Conservation (phyloP, 2,888 invertebrate species). For the Harpagoxenus sublaevis region DNA sequence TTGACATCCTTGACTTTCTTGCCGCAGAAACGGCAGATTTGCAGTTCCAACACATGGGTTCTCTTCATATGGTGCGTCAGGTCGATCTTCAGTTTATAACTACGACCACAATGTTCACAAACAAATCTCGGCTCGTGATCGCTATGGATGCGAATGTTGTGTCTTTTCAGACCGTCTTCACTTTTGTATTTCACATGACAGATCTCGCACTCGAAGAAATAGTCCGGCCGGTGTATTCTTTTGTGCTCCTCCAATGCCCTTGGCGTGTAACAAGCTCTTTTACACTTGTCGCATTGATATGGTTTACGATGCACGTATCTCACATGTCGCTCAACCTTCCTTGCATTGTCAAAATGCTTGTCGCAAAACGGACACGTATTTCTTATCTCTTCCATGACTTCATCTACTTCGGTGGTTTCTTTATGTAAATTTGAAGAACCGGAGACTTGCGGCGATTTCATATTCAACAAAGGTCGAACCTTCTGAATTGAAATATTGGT, state of each 20-base stretch:
- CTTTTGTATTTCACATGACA: conserved; percentile 75
- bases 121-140: conserved; percentile 61
- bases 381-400: conserved; percentile 58
- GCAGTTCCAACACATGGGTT: conserved; percentile 64
- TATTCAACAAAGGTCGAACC: not conserved
- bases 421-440: not conserved
- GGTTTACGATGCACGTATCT: conserved; percentile 66
- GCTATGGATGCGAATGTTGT: conserved; percentile 70
- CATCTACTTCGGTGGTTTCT: conserved; percentile 55
- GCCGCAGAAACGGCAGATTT: conserved; percentile 79
- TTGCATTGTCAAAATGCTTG: conserved; percentile 62
- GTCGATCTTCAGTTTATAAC: conserved; percentile 75
- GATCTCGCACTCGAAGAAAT: conserved; percentile 75
- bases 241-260: conserved; percentile 74
- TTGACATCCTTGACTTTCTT: conserved; percentile 76
- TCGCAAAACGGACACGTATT: conserved; percentile 74
- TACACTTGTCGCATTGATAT: conserved; percentile 70
- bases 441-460: not conserved
- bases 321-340: conserved; percentile 71
- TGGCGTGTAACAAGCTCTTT: conserved; percentile 62
- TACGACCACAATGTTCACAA: conserved; percentile 76
- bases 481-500: not conserved
- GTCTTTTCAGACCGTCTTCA: conserved; percentile 69
- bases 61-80: conserved; percentile 72
- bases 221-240: conserved; percentile 74